Conservation (phyloP, 2,888 invertebrate species). For the Leptopterna dolabrata region DNA sequence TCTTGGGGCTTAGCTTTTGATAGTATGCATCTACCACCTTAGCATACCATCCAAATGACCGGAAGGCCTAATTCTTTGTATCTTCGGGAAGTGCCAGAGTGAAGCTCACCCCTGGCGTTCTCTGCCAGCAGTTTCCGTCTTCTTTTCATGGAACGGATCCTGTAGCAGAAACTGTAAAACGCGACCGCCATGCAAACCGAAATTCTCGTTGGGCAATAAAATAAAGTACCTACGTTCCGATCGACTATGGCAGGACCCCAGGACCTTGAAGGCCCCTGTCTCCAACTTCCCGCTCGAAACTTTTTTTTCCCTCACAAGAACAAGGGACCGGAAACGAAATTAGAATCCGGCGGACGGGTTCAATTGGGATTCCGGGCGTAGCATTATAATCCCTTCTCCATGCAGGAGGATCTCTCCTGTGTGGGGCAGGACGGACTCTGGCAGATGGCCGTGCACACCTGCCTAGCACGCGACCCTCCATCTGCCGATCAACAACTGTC, state of each 20-base stretch:
- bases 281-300: background rate
- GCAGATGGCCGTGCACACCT: constrained; percentile 22
- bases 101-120: too few species aligned
- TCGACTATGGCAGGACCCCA: background rate
- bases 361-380: constrained; percentile 12
- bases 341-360: background rate
- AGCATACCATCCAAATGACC: too few species aligned
- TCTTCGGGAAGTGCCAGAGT: too few species aligned
- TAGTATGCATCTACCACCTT: too few species aligned
- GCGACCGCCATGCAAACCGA: background rate
- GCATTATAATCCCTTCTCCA: background rate
- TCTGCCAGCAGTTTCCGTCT: too few species aligned
- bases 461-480: constrained; percentile 16
- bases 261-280: background rate
- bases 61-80: too few species aligned
- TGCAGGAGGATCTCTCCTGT: background rate
- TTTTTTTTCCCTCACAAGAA: background rate
- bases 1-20: too few species aligned
- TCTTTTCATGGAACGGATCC: too few species aligned
- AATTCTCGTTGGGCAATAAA: background rate
- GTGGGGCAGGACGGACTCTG: background rate
- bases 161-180: background rate
- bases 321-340: constrained; percentile 22
- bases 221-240: background rate
- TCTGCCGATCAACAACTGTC: constrained; percentile 29